Evolutionary conservation across 2,113 vertebrate species (phyloP).

Genomic region (Geococcyx californianus): DNA sequence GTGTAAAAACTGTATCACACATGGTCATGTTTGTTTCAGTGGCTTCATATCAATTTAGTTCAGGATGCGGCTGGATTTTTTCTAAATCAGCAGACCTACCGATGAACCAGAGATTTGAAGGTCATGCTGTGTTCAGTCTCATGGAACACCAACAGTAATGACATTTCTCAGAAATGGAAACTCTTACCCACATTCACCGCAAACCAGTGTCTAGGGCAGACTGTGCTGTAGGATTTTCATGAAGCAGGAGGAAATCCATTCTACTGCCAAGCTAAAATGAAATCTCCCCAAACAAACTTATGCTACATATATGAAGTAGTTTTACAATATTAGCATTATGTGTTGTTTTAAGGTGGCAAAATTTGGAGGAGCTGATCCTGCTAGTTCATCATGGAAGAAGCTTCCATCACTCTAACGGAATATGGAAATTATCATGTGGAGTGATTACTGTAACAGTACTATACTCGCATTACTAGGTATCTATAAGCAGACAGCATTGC

Average conservation of each 20-base stretch:
- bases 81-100: not conserved
- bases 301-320: not conserved
- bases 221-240: not conserved
- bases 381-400: not conserved
- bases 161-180: not conserved
- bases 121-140: not conserved
- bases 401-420: not conserved
- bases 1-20: not conserved
- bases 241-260: not conserved
- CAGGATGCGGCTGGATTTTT: not conserved
- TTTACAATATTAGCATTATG: not conserved
- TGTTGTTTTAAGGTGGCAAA: not conserved
- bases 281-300: not conserved
- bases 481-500: not conserved
- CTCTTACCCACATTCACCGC: not conserved
- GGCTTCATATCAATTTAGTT: not conserved
- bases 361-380: not conserved
- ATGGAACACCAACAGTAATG: not conserved
- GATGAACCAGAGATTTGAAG: not conserved
- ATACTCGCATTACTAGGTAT: rapidly evolving
- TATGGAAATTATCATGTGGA: not conserved
- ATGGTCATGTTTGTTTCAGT: not conserved
- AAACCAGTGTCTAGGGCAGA: not conserved
- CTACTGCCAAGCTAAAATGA: not conserved
- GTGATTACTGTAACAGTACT: not conserved